Evolutionary conservation across 2,113 vertebrate genomes (phyloP), one percentile per base, ranked within the genome.

Genomic region (Catharus fuscescens): DNA sequence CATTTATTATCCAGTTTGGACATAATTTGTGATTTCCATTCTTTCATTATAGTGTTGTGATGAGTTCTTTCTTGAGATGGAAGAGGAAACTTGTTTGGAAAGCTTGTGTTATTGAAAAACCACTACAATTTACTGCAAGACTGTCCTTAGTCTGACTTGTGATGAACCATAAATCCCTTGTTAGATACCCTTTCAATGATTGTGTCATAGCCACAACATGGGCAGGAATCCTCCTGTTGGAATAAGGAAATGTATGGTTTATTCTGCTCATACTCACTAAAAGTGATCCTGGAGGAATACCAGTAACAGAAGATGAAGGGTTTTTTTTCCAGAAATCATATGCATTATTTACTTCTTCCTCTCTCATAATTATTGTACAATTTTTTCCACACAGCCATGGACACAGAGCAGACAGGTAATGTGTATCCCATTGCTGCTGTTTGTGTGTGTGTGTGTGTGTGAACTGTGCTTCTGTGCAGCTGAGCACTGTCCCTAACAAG

Each of bases 391-490:
- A 97, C 99, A 99, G 99, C 98, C 99, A 99, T 64, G 99, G 99
- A 96, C 99, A 99, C 99, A 98, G 99, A 98, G 98, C 99, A 92
- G 99, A 99, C 99, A 99, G 99, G 99, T 99, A 99, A 99, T 12
- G 72, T 91, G 57, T 82, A 65, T 87, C 3, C 12, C 59, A 5
- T 85, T 78, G 92, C 80, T 92, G 69, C 38, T 92, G 80, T 93
- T 53, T 93, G 77, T 83, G 84, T 90, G 52, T 74, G 34, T 36
- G 34, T 36, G 69, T 90, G 71, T 90, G 67, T 93, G 14, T 64
- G 62, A 73, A 14, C 54, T 79, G 42, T 88, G 93, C 88, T 95
- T 85, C 84, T 95, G 92, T 92, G 93, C 88, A 60, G 60, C 86
- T 65, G 29, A 88, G 80, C 90, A 71, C n/a, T 57, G 85, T 50